phyloP scores from a whole-genome alignment of 2,113 vertebrate species.

The Apus apus region DNA sequence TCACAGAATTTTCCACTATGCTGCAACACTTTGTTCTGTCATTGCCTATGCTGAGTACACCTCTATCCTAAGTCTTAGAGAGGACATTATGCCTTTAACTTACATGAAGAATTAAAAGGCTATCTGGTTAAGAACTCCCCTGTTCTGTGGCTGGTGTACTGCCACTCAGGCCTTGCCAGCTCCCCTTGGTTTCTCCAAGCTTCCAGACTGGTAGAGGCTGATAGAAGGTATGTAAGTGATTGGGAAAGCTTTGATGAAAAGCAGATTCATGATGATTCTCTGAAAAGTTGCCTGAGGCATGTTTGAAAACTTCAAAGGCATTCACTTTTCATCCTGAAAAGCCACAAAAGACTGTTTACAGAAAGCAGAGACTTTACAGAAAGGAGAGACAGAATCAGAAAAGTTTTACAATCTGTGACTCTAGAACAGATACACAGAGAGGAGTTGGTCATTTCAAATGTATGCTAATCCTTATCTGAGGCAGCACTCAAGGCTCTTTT shows the following conservation, averaged over 20 bases:
- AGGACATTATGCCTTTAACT: not conserved
- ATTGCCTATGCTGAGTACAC: not conserved
- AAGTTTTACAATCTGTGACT: not conserved
- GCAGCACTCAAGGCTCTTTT: not conserved
- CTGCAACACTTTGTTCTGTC: not conserved
- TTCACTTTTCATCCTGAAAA: slow-evolving; percentile 17
- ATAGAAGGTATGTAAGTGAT: not conserved
- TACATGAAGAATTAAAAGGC: not conserved
- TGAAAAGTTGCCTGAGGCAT: not conserved
- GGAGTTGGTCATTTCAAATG: not conserved
- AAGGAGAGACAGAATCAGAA: not conserved
- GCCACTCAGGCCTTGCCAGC: not conserved
- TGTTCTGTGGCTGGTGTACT: not conserved
- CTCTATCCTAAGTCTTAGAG: not conserved
- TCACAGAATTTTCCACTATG: not conserved
- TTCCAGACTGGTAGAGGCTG: not conserved
- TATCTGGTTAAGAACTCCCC: not conserved
- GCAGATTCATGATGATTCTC: not conserved
- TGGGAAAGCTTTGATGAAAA: not conserved
- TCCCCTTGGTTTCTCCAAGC: not conserved
- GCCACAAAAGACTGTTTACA: not conserved
- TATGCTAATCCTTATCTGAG: not conserved
- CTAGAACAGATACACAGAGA: not conserved
- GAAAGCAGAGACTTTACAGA: not conserved
- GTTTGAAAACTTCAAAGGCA: slow-evolving; percentile 28